Evolutionary conservation across 2,797 vertebrate species (phyloP).

Genomic region (Eupleurogrammus muticus): DNA sequence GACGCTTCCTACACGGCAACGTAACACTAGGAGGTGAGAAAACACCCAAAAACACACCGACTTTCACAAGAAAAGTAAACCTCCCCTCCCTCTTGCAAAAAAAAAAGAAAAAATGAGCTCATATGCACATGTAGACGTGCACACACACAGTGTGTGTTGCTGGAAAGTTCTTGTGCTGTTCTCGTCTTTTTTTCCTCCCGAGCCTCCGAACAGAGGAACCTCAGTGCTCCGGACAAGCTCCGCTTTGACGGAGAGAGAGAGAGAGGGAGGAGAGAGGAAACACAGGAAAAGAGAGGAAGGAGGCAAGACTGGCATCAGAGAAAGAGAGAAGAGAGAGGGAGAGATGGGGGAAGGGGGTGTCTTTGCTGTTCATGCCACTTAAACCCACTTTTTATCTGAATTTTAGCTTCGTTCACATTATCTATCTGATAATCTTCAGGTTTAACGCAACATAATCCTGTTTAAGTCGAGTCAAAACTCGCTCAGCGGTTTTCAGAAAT

Average conservation of each 20-base stretch:
- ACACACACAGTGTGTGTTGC: conserved; percentile 58
- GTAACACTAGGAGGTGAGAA: conserved; percentile 97
- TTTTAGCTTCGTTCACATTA: too few species aligned
- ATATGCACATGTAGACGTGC: conserved; percentile 23
- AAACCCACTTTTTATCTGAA: conserved; percentile 43
- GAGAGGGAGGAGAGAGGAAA: conserved; percentile 73
- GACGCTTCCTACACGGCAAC: conserved; percentile 97
- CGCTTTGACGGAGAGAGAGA: conserved; percentile 72
- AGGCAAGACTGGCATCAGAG: conserved; percentile 56
- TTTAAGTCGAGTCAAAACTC: conserved; percentile 23
- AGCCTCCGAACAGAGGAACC: conserved; percentile 75
- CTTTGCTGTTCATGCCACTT: conserved; percentile 39
- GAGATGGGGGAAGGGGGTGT: not conserved
- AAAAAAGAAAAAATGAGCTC: conserved; percentile 17
- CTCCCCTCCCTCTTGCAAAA: conserved; percentile 5
- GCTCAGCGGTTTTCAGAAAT: conserved; percentile 22
- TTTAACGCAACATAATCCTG: conserved; percentile 44
- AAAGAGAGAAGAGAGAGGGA: conserved; percentile 47
- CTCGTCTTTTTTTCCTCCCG: conserved; percentile 69
- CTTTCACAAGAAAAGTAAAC: conserved; percentile 10
- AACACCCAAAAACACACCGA: conserved; percentile 31
- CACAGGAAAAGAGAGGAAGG: conserved; percentile 63
- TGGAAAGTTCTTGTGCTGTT: conserved; percentile 73
- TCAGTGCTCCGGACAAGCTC: conserved; percentile 78
- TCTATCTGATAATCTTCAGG: conserved; percentile 49